A percentile compares a stretch with the other conserved stretches of the same genome.
phyloP scores from a whole-genome alignment of 2,888 invertebrate genomes.

The Lampropteryx suffumata region DNA sequence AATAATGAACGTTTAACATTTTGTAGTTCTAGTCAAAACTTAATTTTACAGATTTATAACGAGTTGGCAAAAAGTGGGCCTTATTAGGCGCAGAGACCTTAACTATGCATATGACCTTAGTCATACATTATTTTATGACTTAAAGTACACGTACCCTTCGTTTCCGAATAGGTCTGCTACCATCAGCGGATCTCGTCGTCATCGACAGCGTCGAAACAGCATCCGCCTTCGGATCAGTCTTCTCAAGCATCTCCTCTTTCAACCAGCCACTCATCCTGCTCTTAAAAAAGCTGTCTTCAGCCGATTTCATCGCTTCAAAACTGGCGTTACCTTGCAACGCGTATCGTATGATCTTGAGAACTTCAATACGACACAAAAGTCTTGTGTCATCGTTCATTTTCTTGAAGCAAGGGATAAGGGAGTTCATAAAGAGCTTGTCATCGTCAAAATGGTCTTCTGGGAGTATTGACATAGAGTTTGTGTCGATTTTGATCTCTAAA shows the following conservation, averaged over 20 bases:
- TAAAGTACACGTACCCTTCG: constrained; percentile 55
- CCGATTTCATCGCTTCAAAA: constrained; percentile 61
- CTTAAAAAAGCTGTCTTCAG: constrained; percentile 61
- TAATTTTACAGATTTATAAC: no score
- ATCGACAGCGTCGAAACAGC: constrained; percentile 60
- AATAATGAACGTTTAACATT: no score
- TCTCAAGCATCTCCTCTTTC: constrained; percentile 52
- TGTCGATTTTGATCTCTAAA: constrained; percentile 70
- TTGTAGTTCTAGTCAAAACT: no score
- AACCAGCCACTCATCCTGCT: constrained; percentile 52
- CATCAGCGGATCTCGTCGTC: constrained; percentile 73
- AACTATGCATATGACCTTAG: no score
- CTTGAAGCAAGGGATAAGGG: constrained; percentile 68
- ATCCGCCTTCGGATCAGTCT: constrained; percentile 33
- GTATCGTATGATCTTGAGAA: constrained; percentile 68
- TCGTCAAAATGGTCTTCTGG: constrained; percentile 75
- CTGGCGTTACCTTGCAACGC: constrained; percentile 68
- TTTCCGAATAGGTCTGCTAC: constrained; percentile 68
- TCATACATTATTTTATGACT: no score
- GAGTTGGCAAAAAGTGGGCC: no score
- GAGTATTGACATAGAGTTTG: constrained; percentile 57
- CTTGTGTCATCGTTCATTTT: constrained; percentile 76
- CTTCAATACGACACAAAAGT: constrained; percentile 68
- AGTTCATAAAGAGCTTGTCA: constrained; percentile 74
- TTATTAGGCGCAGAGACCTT: no score